A percentile compares a stretch with the other conserved stretches of the same genome.
Conservation (phyloP, 2,113 vertebrate species). For the Gnathonemus longibarbis region DNA sequence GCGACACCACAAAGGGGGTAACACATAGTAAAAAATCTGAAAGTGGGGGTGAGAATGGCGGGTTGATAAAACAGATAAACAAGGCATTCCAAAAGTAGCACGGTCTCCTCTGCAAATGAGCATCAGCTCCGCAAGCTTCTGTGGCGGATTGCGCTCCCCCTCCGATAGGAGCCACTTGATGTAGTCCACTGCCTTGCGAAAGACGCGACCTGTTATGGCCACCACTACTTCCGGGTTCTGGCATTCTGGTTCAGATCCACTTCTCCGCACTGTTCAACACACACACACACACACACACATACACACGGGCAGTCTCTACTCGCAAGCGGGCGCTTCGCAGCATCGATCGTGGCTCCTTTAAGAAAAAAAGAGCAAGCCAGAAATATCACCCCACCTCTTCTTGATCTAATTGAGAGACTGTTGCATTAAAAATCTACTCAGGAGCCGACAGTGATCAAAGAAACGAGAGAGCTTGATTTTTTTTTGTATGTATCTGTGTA, state of each 20-base stretch:
- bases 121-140: background rate
- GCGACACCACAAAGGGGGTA: background rate
- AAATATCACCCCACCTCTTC: conserved; percentile 48
- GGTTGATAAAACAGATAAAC: background rate
- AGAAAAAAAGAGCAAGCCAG: conserved; percentile 61
- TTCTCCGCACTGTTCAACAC: conserved; percentile 60
- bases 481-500: conserved; percentile 57
- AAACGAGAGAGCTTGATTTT: conserved; percentile 59
- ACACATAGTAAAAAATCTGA: background rate
- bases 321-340: conserved; percentile 52
- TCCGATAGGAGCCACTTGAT: conserved; percentile 56
- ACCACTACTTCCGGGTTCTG: conserved; percentile 75
- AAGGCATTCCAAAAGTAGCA: background rate
- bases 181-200: conserved; percentile 68
- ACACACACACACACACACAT: conserved; percentile 31
- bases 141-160: conserved; percentile 53
- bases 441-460: conserved; percentile 55
- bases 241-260: conserved; percentile 66
- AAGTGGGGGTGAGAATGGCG: background rate
- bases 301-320: conserved; percentile 37
- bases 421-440: conserved; percentile 56
- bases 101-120: background rate
- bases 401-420: conserved; percentile 52
- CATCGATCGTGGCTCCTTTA: conserved; percentile 68
- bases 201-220: conserved; percentile 74